Percentiles rank a stretch among this genome's conserved stretches.
Conservation (phyloP, 2,113 vertebrate species). For the Anas platyrhynchos region DNA sequence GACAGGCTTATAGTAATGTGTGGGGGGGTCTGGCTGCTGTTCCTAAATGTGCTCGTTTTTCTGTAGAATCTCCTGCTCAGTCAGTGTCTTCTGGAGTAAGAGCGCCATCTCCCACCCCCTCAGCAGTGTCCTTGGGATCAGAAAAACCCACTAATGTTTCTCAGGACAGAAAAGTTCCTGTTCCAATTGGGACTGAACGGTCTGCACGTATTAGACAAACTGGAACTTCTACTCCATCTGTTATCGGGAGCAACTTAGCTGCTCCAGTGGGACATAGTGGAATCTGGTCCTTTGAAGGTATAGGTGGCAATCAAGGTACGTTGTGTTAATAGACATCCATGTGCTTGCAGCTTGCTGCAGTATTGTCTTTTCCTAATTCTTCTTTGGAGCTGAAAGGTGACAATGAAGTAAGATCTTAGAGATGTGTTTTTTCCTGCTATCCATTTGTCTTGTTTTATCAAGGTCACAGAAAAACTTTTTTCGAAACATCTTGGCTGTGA, state of each 20-base stretch:
- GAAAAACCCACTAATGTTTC: conserved; percentile 88
- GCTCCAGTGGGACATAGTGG: conserved; percentile 96
- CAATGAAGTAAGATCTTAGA: not conserved
- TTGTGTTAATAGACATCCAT: not conserved
- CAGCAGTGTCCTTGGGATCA: conserved; percentile 89
- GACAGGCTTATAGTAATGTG: not conserved
- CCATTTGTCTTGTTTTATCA: not conserved
- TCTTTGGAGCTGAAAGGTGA: not conserved
- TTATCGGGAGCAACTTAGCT: conserved; percentile 93
- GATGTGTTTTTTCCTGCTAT: not conserved
- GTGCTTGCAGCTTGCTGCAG: rapidly evolving
- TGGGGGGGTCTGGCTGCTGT: not conserved
- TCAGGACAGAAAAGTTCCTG: conserved; percentile 98
- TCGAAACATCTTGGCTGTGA: not conserved
- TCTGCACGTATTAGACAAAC: conserved; percentile 97
- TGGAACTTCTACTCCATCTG: conserved; percentile 92
- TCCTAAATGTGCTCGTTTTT: not conserved
- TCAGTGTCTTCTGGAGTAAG: conserved; percentile 91
- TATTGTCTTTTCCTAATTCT: not conserved
- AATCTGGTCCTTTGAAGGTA: conserved; percentile 98
- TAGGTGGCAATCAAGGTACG: conserved; percentile 93
- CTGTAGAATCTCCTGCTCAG: conserved; percentile 87
- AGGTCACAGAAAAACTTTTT: not conserved
- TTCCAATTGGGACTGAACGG: conserved; percentile 96
- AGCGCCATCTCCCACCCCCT: conserved; percentile 89